Evolutionary conservation across 2,113 vertebrate species (phyloP), one percentile per base, ranked within the genome.

Genomic region (Rhabdornis inornatus): DNA sequence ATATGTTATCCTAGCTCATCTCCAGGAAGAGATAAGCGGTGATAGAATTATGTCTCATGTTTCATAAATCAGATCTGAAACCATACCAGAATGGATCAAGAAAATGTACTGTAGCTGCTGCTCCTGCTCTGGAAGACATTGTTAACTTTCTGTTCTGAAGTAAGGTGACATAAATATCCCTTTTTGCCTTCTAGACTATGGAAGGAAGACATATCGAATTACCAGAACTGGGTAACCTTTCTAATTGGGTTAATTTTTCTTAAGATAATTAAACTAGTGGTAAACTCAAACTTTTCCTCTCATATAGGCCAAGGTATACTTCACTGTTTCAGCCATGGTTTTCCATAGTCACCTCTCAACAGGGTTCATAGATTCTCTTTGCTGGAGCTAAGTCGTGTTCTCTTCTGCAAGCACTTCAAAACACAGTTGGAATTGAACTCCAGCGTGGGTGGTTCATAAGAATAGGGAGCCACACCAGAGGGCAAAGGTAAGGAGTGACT

Each of bases 41-140:
- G 69, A 89, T 90, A 93, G 90, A 93, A 83, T 92, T 96, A 87
- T 28, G 39, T 47, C 47, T 86, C 47, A 31, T 78, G 60, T 89
- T 89, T 83, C 44, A 57, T 42, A 89, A 75, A 64, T 72, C 80
- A 64, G 69, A 57, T 74, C 33, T 86, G 83, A 90, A 94, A 78
- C 19, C 33, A 37, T 27, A 90, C 9, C 30, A 74, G 64, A 80
- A 87, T 42, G 21, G 33, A 71, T 90, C 5, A 18, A 90, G 72
- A 75, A 78, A 93, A 89, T 47, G 20, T 47, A 47, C 40, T 66
- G 33, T 35, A 88, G 55, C 57, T 79, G 83, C 61, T 89, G 60
- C 31, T 85, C 40, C 39, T 71, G 25, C 49, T 85, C 45, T 72
- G 28, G 56, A 60, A 59, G 68, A 86, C 33, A 22, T 10, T 65